These are phyloP conservation scores for Leptura quadrifasciata DNA, from an alignment of 2,888 invertebrate genomes.

Conservation along the genomic window DNA sequence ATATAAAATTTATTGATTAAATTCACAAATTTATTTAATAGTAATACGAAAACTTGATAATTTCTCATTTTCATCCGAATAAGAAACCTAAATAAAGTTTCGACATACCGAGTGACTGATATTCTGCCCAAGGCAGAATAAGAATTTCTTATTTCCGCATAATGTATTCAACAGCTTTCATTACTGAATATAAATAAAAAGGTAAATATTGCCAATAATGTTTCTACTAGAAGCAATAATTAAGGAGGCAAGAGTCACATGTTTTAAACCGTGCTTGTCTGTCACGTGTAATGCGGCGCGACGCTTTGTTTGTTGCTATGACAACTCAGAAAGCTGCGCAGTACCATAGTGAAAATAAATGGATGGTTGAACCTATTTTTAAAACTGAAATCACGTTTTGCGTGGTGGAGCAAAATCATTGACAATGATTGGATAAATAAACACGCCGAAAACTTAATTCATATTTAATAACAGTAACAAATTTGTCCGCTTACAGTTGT, in stretches of 20 bases:
- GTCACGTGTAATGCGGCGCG: constrained; percentile 61
- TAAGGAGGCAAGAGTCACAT: constrained; percentile 54
- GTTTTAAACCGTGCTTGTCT: constrained; percentile 58
- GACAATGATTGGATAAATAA: background rate
- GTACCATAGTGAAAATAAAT: background rate
- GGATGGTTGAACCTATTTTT: background rate
- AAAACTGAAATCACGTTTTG: constrained; percentile 36
- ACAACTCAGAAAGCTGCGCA: constrained; percentile 56
- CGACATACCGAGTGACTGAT: constrained; percentile 3
- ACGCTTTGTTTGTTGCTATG: constrained; percentile 57
- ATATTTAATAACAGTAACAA: background rate
- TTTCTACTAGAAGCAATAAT: background rate
- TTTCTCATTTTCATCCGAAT: background rate
- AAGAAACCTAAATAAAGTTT: background rate
- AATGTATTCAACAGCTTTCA: constrained; percentile 31
- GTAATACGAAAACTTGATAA: too few species aligned
- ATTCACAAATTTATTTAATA: too few species aligned
- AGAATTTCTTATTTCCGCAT: constrained; percentile 31
- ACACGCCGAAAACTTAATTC: background rate
- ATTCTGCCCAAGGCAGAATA: background rate
- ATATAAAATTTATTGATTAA: too few species aligned
- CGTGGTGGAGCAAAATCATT: background rate
- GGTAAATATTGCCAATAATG: constrained; percentile 22
- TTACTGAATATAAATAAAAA: constrained; percentile 29
- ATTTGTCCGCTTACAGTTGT: too few species aligned